These are phyloP conservation scores for Apostichopus californicus DNA, from an alignment of 35 echinoderm and acorn worm species.

Conservation along the genomic window DNA sequence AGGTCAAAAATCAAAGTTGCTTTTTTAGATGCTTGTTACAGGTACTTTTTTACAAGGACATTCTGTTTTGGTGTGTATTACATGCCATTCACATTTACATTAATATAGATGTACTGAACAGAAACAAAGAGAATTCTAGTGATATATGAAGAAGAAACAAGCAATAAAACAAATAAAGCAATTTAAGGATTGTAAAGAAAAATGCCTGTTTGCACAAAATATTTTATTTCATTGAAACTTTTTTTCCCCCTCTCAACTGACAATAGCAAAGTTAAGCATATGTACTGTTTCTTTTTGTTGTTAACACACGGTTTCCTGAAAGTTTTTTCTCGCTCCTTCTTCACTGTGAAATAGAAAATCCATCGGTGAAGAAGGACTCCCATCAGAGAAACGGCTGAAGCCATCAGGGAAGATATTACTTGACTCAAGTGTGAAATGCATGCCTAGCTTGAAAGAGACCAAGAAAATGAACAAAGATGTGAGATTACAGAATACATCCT, in stretches of 20 bases:
- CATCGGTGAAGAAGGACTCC: background rate
- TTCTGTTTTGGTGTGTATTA: background rate
- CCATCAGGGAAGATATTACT: background rate
- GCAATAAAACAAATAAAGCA: too few relatives aligned
- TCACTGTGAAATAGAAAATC: conserved; percentile 4
- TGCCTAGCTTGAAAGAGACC: background rate
- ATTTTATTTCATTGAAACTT: background rate
- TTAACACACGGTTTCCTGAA: background rate
- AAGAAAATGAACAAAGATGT: conserved; percentile 43
- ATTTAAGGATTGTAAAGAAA: too few relatives aligned
- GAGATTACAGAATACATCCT: background rate
- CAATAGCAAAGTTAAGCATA: too few relatives aligned
- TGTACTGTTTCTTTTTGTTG: too few relatives aligned
- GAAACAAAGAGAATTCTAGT: too few relatives aligned
- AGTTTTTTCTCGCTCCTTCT: background rate
- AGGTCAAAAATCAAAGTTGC: too few relatives aligned
- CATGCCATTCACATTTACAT: too few relatives aligned
- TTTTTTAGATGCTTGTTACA: background rate
- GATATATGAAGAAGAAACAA: too few relatives aligned
- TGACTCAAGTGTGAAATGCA: background rate
- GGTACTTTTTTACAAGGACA: background rate
- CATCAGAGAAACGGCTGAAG: conserved; percentile 24
- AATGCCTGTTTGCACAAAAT: background rate
- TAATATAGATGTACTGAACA: too few relatives aligned
- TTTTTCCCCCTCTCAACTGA: too few relatives aligned